A percentile compares a stretch with the other conserved stretches of the same genome.
phyloP scores from a whole-genome alignment of 1,140 invertebrate genomes.

The Sinonovacula constricta region DNA sequence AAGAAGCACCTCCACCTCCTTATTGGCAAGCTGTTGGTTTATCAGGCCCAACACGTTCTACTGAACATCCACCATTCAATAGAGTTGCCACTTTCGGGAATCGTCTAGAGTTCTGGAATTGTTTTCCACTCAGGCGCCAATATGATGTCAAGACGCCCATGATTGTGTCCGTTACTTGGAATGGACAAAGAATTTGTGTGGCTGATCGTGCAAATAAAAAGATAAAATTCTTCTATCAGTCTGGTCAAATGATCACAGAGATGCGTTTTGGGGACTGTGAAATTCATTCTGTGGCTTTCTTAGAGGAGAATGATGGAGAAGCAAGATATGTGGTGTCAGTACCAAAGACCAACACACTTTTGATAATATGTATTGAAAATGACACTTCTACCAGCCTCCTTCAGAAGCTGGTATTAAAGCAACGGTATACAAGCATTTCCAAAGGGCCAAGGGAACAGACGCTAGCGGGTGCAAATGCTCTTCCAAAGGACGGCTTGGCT shows the following conservation, averaged over 20 bases:
- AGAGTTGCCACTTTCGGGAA: neutral
- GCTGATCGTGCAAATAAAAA: constrained; percentile 34
- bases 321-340: constrained; percentile 19
- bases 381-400: constrained; percentile 1
- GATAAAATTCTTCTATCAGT: constrained; percentile 34
- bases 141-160: constrained; percentile 20
- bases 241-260: constrained; percentile 33
- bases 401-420: neutral
- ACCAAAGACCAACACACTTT: constrained; percentile 13
- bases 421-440: constrained; percentile 18
- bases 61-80: constrained; percentile 2
- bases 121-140: constrained; percentile 41
- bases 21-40: constrained; percentile 48
- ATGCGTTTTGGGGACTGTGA: constrained; percentile 17
- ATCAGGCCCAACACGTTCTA: neutral
- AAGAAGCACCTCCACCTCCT: constrained; percentile 34
- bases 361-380: constrained; percentile 29
- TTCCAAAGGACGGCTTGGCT: neutral
- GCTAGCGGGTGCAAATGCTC: constrained; percentile 7
- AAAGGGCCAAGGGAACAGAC: constrained; percentile 34
- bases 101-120: constrained; percentile 28
- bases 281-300: constrained; percentile 29
- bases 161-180: constrained; percentile 14
- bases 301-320: constrained; percentile 31
- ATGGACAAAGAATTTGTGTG: constrained; percentile 23